phyloP scores from a whole-genome alignment of 2,797 vertebrate genomes.

The Dipus sagitta region DNA sequence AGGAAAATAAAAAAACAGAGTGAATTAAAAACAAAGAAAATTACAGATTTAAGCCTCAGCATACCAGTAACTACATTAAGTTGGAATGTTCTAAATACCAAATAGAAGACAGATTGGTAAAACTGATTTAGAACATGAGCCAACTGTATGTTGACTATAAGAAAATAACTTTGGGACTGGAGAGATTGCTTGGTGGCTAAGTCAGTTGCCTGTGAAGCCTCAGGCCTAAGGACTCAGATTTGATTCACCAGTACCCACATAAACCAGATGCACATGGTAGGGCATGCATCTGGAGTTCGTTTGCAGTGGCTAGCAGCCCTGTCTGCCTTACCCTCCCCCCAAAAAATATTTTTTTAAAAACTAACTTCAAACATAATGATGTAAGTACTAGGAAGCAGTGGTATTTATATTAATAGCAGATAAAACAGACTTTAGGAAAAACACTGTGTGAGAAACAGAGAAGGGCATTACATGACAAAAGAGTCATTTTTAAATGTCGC shows the following conservation, averaged over 20 bases:
- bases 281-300: too few species aligned
- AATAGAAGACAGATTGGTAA: constrained; percentile 3
- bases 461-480: background rate
- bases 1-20: background rate
- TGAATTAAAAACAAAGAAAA: constrained; percentile 17
- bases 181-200: too few species aligned
- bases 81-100: background rate
- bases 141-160: background rate
- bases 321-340: too few species aligned
- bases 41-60: background rate
- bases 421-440: background rate
- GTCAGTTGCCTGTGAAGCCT: too few species aligned
- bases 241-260: too few species aligned
- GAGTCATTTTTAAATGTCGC: background rate
- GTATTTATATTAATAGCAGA: background rate
- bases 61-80: background rate
- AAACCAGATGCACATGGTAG: too few species aligned
- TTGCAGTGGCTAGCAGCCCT: too few species aligned
- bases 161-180: too few species aligned
- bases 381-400: background rate
- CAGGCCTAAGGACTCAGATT: too few species aligned
- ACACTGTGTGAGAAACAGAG: background rate
- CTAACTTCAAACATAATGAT: background rate
- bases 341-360: background rate
- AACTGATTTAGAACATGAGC: background rate